Percentiles rank a stretch among this genome's conserved stretches.
Conservation (phyloP, 2,797 vertebrate genomes). For the Ctenosaura bakeri region DNA sequence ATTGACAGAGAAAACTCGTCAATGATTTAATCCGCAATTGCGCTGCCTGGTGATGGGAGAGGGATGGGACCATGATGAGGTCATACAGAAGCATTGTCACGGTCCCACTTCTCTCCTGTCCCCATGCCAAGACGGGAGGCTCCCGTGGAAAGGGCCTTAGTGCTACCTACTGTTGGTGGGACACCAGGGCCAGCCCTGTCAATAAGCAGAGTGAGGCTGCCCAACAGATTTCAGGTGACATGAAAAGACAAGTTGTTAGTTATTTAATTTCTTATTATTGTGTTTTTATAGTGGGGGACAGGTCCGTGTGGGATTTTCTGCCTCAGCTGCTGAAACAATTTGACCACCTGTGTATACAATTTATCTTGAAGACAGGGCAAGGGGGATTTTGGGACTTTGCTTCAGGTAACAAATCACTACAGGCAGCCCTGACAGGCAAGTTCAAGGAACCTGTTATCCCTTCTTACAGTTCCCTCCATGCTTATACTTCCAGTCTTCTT, state of each 20-base stretch:
- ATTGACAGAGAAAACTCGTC: too few species aligned
- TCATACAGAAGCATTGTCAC: too few species aligned
- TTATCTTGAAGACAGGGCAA: neutral
- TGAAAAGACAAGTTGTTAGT: neutral
- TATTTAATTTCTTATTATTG: neutral
- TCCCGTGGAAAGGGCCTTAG: too few species aligned
- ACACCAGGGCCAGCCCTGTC: neutral
- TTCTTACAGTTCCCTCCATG: neutral
- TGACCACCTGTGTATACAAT: neutral
- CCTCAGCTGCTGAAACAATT: neutral
- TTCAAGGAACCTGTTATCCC: neutral
- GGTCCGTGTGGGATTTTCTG: neutral
- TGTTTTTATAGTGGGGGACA: neutral
- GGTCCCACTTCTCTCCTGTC: too few species aligned
- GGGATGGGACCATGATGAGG: too few species aligned
- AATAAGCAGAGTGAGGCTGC: neutral
- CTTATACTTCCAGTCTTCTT: neutral
- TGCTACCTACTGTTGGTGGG: neutral
- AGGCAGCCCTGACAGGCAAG: neutral
- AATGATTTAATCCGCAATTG: too few species aligned
- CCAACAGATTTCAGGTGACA: neutral
- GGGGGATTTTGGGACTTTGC: neutral
- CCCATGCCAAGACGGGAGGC: too few species aligned
- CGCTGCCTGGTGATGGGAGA: too few species aligned
- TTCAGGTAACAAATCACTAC: neutral